Evolutionary conservation across 2,113 vertebrate species (phyloP).

Genomic region (Equus przewalskii): DNA sequence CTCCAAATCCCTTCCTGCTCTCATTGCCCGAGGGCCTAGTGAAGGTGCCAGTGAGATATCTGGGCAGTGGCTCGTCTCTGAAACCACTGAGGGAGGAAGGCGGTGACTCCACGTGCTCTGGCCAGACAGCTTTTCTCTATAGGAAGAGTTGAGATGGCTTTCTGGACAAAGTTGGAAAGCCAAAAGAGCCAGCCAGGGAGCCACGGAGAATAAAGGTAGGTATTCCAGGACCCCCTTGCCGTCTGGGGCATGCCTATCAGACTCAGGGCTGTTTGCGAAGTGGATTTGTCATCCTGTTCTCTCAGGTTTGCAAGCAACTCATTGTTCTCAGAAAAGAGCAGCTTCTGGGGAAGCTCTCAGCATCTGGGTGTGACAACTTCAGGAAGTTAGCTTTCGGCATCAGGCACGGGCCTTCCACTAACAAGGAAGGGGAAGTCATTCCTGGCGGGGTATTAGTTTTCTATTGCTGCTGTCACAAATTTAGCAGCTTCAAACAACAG

Average conservation of each 20-base stretch:
- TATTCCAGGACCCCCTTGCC: conserved; percentile 49
- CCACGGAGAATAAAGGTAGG: conserved; percentile 11
- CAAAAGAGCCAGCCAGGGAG: background rate
- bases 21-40: background rate
- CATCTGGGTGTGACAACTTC: conserved; percentile 9
- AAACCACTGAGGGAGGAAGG: background rate
- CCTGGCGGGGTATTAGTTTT: background rate
- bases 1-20: background rate
- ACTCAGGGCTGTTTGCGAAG: background rate
- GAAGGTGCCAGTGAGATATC: background rate
- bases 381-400: background rate
- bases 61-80: background rate
- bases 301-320: conserved; percentile 35
- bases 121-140: background rate
- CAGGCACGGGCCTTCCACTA: background rate
- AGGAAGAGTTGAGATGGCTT: background rate
- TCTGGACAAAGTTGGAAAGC: background rate
- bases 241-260: background rate
- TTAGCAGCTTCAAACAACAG: background rate
- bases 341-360: background rate
- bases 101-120: background rate
- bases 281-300: conserved; percentile 58
- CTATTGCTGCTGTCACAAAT: background rate
- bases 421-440: background rate
- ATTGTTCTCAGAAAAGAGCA: conserved; percentile 65